Evolutionary conservation across 1,140 invertebrate genomes (phyloP), one percentile per base, ranked within the genome.

Genomic region (Halesus radiatus): DNA sequence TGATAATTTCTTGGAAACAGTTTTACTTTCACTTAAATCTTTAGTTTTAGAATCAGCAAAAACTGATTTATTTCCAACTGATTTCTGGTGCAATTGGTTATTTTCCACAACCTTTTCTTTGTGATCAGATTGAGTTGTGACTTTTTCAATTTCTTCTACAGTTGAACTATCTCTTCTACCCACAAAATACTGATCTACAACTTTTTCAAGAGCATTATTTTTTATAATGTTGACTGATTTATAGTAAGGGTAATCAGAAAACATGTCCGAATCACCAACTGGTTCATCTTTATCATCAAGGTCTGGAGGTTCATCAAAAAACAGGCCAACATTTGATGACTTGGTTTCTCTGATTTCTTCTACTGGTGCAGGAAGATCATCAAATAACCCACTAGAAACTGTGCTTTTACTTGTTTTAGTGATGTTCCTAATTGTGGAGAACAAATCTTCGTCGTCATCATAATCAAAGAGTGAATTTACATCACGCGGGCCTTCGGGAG

Each of bases 401-500:
- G 23, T 58, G 18, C 2, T 50, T 29, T 75, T 56, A 29, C 15
- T 75, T 16, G 72, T 75, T 58, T 75, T 75, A n/a, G 72, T 75
- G 7, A 74, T 64, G 54, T 68, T 79, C 84, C 88, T 87, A 18
- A 88, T 80, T 80, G 50, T 76, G 7, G 70, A 77, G 52, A 83
- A 83, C 26, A 83, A 62, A 78, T 83, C 82, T 15, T 80, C 78
- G 29, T 83, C 77, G 16, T 81, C 79, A 45, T 79, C 73, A 54
- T 81, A 77, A 73, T 83, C 76, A 45, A 80, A 81, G 1, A 81
- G 60, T 3, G 79, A 78, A 64, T 77, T 82, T 16, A 79, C 76
- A 29, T 83, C 60, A 37, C 78, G 80, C 4, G 45, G 45, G 10
- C 29, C 72, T 26, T 73, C 50, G 4, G 58, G 58, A 58, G 58